Conservation (phyloP, 2,113 vertebrate genomes). For the Gorsachius goisagi region DNA sequence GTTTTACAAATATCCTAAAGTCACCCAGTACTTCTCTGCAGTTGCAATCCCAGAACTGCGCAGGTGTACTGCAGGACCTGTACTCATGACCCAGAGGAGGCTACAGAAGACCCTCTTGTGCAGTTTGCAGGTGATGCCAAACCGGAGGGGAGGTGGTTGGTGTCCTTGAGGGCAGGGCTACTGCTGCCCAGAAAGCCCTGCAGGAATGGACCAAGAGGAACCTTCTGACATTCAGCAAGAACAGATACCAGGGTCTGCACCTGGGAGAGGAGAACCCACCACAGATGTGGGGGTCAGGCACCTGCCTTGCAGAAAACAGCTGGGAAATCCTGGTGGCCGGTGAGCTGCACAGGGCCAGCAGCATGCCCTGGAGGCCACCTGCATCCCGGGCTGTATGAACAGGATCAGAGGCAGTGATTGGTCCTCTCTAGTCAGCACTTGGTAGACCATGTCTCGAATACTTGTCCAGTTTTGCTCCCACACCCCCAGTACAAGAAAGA, state of each 20-base stretch:
- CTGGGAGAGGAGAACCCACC: neutral
- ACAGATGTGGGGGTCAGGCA: neutral
- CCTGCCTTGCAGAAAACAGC: no score
- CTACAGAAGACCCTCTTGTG: neutral
- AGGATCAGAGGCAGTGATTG: neutral
- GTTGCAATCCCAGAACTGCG: neutral
- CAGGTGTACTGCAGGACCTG: neutral
- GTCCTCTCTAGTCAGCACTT: neutral
- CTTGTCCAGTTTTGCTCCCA: neutral
- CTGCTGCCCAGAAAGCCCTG: neutral
- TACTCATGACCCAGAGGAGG: neutral
- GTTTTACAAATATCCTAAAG: neutral
- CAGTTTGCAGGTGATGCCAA: neutral
- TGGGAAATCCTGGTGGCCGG: neutral
- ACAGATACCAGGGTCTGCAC: neutral
- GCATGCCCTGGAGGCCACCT: neutral
- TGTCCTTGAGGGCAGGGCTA: neutral
- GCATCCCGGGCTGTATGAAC: rapidly evolving
- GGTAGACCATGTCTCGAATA: neutral
- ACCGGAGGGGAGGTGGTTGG: neutral
- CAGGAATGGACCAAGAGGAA: neutral
- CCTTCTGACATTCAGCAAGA: neutral
- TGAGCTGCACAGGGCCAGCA: neutral
- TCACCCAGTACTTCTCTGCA: rapidly evolving
- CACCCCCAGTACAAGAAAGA: rapidly evolving